Base-by-base conservation (phyloP, 1,140 invertebrate genomes). In the Oryzaephilus surinamensis region DNA sequence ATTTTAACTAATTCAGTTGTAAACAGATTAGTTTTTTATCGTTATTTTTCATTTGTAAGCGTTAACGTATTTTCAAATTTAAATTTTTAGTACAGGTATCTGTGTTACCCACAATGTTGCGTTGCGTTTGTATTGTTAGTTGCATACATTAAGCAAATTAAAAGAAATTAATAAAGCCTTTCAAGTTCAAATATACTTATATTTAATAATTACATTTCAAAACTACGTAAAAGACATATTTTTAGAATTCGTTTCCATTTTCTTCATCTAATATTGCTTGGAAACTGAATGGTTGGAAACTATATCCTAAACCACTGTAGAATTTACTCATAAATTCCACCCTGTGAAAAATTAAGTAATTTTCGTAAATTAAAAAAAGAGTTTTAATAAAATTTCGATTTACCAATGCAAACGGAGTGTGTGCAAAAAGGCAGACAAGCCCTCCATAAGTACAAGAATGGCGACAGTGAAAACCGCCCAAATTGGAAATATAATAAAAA, bases 271-370 rank as follows among this genome's bases (percentile, higher is more conserved):
- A 67, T 50, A 94, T 85, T 4, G 72, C 75, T 56, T 89, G 87
- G 69, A 97, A 97, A 47, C 81, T 88, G 71, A 97, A 96, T 31
- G 94, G 92, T 51, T 84, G 74, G 72, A 97, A 97, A 18, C 77
- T 62, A 54, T 95, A 81, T 4, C 94, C 94, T 18, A 76, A 62
- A 36, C 93, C 95, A 2, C 71, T 60, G 63, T 96, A 98, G 66
- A 98, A 98, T 64, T 98, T 98, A 66, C 87, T 96, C 79, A 95
- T 91, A 57, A 97, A 97, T 62, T 97, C 92, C 26, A 97, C 91
- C 89, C 89, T 92, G 64, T n/a, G n/a, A n/a, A n/a, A n/a, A n/a
- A n/a, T n/a, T n/a, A n/a, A n/a, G n/a, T n/a, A n/a, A n/a, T n/a
- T n/a, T n/a, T n/a, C n/a, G n/a, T n/a, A n/a, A n/a, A n/a, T n/a